Base-by-base conservation (phyloP, 2,113 vertebrate genomes). In the Petroica traversi region DNA sequence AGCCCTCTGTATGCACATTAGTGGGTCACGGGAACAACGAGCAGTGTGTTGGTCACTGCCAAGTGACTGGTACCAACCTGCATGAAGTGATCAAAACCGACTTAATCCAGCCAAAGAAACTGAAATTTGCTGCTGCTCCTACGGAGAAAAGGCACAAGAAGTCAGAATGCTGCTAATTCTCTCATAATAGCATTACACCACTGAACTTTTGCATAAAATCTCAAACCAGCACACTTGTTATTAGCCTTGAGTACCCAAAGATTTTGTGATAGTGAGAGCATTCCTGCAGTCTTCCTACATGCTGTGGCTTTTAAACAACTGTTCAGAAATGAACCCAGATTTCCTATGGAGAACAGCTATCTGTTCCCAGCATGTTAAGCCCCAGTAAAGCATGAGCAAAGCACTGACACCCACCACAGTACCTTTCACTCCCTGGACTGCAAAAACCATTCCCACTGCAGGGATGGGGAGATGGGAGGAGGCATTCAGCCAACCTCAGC, bases 61-160 rank as follows among this genome's bases (percentile, higher is more conserved):
- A 88, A 80, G 36, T 38, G 85, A 74, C 73, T 75, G 51, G 93
- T 92, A 98, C 98, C 75, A 95, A 99, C 99, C 99, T 99, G 98
- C 93, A 98, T 48, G 96, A 95, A 66, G 97, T 98, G 64, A 92
- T 94, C 89, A 99, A 82, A 85, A 98, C 68, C 1, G 97, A 98
- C 94, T 97, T 99, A 81, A 99, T 97, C 99, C 99, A 99, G 36
- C 40, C 78, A 88, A 99, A 99, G 97, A 99, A 98, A 96, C 98
- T 99, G 98, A 99, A 99, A 95, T 97, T 98, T 20, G 98, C 98
- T 89, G 99, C 99, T 89, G 97, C 97, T 96, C 99, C 99, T 99
- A 95, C 1, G 54, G 92, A 90, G 75, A 67, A 95, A 93, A 98
- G 59, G 92, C 16, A 95, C 1, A 7, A 92, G 49, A 87, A 92